Evolutionary conservation across 35 echinoderm and acorn worm genomes (phyloP), one percentile per base, ranked within the genome.

Genomic region (Holothuria glaberrima): DNA sequence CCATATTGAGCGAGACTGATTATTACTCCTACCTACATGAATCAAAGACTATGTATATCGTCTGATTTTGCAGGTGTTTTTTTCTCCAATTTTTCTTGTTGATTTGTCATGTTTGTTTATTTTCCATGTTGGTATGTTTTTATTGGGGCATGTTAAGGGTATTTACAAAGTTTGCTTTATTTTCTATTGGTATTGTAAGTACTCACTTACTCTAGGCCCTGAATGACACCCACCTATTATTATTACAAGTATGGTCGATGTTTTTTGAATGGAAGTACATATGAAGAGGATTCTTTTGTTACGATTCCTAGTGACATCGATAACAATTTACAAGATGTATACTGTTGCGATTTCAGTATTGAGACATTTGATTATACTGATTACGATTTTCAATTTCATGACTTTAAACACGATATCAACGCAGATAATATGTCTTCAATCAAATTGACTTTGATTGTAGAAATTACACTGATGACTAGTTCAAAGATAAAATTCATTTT

Each of bases 361-460:
- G 28, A 74, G 33, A 30, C 71, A 17, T 74, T 74, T 74, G 19
- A 74, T 36, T 74, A 74, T 36, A 41, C 71, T 16, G 71, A 74
- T 74, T 74, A 74, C 71, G 36, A 22, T 34, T n/a, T n/a, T n/a
- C n/a, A n/a, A n/a, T 74, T 74, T 36, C 71, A 34, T 74, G 71
- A 74, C 12, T 74, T 34, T 74, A 30, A 69, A 27, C 66, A 69
- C 21, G 66, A 69, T 69, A 69, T 69, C 66, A 21, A 69, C 2
- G 66, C 24, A 74, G 71, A 74, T 74, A 36, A 74, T 36, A 74
- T 16, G 16, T 74, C 12, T 74, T 72, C 33, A 35, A 74, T 41
- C 33, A 30, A 9, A 74, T 13, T 74, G 13, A 74, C 22, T 30
- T 74, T 14, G 22, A 74, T 36, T 74, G 71, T 36, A 74, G 71